Base-by-base conservation (phyloP, 1,140 invertebrate species). In the Trachymyrmex cornetzi region DNA sequence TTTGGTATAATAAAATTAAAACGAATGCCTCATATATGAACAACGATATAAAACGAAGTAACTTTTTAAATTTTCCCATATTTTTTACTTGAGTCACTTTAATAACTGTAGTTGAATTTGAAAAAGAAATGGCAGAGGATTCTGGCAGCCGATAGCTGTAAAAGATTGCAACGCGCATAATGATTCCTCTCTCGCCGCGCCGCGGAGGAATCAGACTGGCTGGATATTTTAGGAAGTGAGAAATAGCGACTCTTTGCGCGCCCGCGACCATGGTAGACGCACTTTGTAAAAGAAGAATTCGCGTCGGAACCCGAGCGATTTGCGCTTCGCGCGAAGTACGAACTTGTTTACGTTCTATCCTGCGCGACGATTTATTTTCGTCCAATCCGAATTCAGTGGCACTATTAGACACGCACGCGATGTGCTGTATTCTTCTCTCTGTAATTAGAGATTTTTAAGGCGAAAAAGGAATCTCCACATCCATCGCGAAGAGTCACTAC, bases 221-320 rank as follows among this genome's bases (percentile, higher is more conserved):
- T 19, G 24, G 77, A 86, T 86, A 86, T 86, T 86, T 86, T 82
- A 27, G 79, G 77, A 81, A 44, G 63, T 38, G 75, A 77, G 82
- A 79, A 77, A 63, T 12, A 27, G 75, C 74, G 14, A 38, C 71
- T 48, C 53, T 80, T 30, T 30, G 19, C n/a, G 69, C n/a, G 44
- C 14, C 2, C 44, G 27, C 30, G 12, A 80, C 63, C 22, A 30
- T 14, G 50, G 50, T 81, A 57, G 50, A 81, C 38, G 67, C 38
- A 34, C 14, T 69, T 81, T 57, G 57, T 27, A 27, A 75, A 75
- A 34, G 80, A 82, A 82, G 63, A 86, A 80, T 61, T 69, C 30
- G 30, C 30, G 30, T 34, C 34, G 50, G 2, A 19, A 34, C 24
- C 34, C 34, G 74, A 77, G 22, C 74, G 14, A 79, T 86, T 67